Conservation (phyloP, 2,888 invertebrate genomes). For the Coremacera marginata region DNA sequence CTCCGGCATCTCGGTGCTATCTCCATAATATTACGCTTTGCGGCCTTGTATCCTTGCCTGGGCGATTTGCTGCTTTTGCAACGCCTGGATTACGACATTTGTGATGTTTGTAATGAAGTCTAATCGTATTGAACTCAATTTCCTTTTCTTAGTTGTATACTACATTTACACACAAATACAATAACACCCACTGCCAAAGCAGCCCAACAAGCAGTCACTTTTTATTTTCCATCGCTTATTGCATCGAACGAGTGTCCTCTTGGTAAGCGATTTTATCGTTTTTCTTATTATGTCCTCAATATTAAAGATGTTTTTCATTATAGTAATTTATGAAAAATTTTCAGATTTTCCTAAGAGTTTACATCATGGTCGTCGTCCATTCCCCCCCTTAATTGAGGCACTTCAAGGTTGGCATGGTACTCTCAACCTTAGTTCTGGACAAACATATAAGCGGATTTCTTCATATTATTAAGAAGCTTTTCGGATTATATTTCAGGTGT, state of each 20-base stretch:
- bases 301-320: conserved; percentile 5
- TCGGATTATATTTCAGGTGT: no score
- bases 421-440: no score
- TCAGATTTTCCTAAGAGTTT: not conserved
- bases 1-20: no score
- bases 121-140: conserved; percentile 13
- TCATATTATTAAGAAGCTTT: no score
- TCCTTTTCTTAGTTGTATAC: not conserved
- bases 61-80: no score
- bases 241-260: not conserved
- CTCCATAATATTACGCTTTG: no score
- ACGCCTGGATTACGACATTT: no score
- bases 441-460: no score
- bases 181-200: not conserved
- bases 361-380: not conserved
- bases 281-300: not conserved
- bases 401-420: not conserved
- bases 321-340: not conserved
- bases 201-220: not conserved
- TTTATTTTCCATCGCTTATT: not conserved
- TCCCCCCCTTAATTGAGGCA: not conserved
- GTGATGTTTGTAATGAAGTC: not conserved
- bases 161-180: no score
- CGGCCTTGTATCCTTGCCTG: no score
- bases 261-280: not conserved